These are phyloP conservation scores for Melanophora roralis DNA, from an alignment of 2,888 invertebrate genomes.

Conservation along the genomic window DNA sequence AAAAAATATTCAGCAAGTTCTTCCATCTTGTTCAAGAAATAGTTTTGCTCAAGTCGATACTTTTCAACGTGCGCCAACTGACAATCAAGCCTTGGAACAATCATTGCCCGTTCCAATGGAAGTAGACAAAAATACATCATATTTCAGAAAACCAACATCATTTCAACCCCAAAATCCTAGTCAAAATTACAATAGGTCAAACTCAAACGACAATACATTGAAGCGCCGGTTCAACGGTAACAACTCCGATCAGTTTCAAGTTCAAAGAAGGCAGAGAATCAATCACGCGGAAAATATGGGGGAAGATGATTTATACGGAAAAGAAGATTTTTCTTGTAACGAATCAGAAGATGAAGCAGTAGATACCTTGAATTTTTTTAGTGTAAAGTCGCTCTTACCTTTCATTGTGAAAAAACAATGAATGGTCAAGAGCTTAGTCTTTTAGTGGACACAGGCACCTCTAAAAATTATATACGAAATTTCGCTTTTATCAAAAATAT, in stretches of 20 bases:
- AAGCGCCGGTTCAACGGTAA: background rate
- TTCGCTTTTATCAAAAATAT: conserved; percentile 6
- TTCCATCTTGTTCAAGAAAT: background rate
- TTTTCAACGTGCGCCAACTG: background rate
- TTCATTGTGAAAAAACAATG: conserved; percentile 10
- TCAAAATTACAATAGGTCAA: background rate
- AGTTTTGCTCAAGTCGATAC: background rate
- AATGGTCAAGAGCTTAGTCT: conserved; percentile 9
- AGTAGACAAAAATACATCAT: background rate
- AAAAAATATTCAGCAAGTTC: background rate
- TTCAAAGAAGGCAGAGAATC: background rate
- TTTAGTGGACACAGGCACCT: conserved; percentile 28
- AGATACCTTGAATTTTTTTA: conserved; percentile 16
- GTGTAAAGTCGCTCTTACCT: conserved; percentile 24
- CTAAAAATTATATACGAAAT: conserved; percentile 26
- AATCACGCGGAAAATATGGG: background rate
- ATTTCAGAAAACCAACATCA: background rate
- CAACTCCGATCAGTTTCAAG: too few relatives aligned
- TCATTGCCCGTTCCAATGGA: background rate
- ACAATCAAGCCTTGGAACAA: background rate
- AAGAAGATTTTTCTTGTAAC: background rate
- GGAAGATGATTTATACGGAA: background rate
- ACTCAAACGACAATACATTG: too few relatives aligned
- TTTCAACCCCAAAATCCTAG: background rate
- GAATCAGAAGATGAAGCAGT: background rate